Evolutionary conservation across 2,113 vertebrate species (phyloP).

Genomic region (Pelodiscus sinensis): DNA sequence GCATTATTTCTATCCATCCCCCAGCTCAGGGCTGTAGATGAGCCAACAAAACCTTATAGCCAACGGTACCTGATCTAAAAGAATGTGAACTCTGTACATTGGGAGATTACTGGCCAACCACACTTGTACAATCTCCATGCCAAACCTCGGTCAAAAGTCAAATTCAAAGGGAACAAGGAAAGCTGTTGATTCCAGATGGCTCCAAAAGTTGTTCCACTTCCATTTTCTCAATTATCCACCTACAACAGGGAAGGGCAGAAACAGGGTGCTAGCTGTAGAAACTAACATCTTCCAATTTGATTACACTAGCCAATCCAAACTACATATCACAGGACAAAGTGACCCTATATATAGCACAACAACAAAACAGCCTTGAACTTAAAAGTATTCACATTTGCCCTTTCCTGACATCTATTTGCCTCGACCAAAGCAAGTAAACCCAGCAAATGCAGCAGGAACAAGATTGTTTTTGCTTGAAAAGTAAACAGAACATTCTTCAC

Average conservation of each 20-base stretch:
- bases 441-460: neutral
- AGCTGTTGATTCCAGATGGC: neutral
- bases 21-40: neutral
- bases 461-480: neutral
- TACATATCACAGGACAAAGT: neutral
- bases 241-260: no score
- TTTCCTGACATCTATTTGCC: slow-evolving; percentile 5
- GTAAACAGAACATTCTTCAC: neutral
- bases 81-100: neutral
- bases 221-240: neutral
- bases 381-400: slow-evolving; percentile 1
- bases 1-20: neutral
- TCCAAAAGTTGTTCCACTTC: neutral
- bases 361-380: neutral
- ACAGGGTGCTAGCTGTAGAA: no score
- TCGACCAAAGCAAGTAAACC: neutral
- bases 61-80: neutral
- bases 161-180: neutral
- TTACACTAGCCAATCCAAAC: neutral
- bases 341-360: neutral
- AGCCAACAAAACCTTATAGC: neutral
- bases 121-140: neutral
- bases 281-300: neutral
- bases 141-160: neutral
- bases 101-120: neutral